Conservation (phyloP, 2,888 invertebrate species). For the Gymnocheta viridis region DNA sequence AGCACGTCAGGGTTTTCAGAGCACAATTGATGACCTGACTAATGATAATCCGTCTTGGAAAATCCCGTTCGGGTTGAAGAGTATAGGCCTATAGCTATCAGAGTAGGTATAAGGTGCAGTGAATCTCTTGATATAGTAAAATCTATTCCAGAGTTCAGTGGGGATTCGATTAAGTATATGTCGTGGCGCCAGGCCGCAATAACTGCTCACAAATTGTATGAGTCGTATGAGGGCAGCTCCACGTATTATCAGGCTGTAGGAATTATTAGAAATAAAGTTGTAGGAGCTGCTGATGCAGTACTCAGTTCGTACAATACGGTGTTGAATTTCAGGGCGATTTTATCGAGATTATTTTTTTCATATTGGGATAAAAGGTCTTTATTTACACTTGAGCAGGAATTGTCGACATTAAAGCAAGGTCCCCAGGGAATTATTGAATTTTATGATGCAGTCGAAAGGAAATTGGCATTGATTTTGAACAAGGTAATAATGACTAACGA, state of each 20-base stretch:
- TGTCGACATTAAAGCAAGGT: too few species aligned
- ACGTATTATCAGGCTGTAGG: conserved; percentile 28
- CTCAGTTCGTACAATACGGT: conserved; percentile 34
- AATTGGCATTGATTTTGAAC: too few species aligned
- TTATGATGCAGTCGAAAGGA: too few species aligned
- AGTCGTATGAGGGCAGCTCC: conserved; percentile 9
- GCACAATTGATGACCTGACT: conserved; percentile 25
- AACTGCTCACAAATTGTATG: conserved; percentile 29
- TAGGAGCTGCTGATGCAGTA: conserved; percentile 16
- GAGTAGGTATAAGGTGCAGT: conserved; percentile 12
- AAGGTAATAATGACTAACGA: too few species aligned
- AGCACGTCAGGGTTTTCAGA: conserved; percentile 7
- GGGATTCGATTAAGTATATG: background rate
- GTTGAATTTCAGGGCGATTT: conserved; percentile 24
- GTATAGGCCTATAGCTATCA: conserved; percentile 19
- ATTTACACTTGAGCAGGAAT: too few species aligned
- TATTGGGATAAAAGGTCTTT: conserved; percentile 68
- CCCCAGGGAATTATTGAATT: too few species aligned
- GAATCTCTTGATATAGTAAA: conserved; percentile 28
- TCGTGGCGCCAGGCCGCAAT: too few species aligned
- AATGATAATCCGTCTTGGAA: conserved; percentile 20
- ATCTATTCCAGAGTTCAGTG: conserved; percentile 27
- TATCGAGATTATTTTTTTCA: conserved; percentile 66
- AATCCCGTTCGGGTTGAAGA: conserved; percentile 28
- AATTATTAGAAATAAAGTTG: conserved; percentile 19